Percentiles rank a stretch among this genome's conserved stretches.
phyloP scores from a whole-genome alignment of 1,140 invertebrate species.

The Meloidogyne hapla region DNA sequence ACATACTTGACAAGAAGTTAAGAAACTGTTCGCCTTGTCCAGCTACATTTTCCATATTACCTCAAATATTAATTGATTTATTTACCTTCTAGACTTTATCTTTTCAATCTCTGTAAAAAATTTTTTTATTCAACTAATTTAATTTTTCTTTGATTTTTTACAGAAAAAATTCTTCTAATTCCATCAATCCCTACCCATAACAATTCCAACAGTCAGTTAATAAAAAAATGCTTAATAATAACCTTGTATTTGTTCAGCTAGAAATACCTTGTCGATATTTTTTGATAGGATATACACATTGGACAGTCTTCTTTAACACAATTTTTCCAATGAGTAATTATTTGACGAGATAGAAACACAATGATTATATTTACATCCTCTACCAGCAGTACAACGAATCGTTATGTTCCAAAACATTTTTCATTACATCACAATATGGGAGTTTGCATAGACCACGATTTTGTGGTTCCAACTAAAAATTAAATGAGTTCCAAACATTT shows the following conservation, averaged over 20 bases:
- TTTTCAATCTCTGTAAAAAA: no score
- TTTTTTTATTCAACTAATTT: no score
- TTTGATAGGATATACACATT: slow-evolving; percentile 95
- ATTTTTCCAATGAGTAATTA: slow-evolving; percentile 98
- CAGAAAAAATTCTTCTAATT: no score
- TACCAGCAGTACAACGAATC: slow-evolving; percentile 89
- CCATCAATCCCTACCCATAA: no score
- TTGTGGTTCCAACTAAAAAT: slow-evolving; percentile 17
- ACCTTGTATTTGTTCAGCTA: slow-evolving; percentile 27
- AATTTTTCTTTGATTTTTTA: no score
- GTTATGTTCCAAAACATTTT: slow-evolving; percentile 98
- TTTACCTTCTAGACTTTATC: no score
- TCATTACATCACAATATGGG: slow-evolving; percentile 98
- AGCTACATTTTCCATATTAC: no score
- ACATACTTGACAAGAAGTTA: no score
- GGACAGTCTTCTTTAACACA: slow-evolving; percentile 91
- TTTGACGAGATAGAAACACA: slow-evolving; percentile 96
- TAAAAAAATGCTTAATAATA: background rate
- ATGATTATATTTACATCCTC: slow-evolving; percentile 75
- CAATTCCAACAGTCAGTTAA: no score
- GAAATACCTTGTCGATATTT: slow-evolving; percentile 29
- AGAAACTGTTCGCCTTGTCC: no score
- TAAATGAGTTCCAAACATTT: background rate
- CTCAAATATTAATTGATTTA: no score
- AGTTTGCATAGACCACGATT: slow-evolving; percentile 72